Percentiles rank a stretch among this genome's conserved stretches.
These are phyloP conservation scores for Paratilapia polleni DNA, from an alignment of 2,113 vertebrate species.

Conservation along the genomic window DNA sequence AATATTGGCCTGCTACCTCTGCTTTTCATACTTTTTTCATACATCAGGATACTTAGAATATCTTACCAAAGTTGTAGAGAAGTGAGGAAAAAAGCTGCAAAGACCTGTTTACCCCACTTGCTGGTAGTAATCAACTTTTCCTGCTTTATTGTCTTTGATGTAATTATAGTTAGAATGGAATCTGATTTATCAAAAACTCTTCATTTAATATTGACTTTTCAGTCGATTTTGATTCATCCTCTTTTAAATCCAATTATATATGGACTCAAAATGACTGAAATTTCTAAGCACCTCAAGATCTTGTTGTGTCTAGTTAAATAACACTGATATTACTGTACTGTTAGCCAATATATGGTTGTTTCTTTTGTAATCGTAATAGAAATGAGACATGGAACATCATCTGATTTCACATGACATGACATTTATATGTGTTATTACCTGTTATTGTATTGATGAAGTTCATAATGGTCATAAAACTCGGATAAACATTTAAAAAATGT, in stretches of 20 bases:
- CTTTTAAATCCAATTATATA: slow-evolving; percentile 15
- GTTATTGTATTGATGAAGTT: background rate
- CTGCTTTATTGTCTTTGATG: background rate
- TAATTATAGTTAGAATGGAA: background rate
- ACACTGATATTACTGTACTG: no score
- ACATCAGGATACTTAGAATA: slow-evolving; percentile 30
- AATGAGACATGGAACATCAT: background rate
- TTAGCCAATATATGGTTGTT: no score
- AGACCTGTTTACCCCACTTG: slow-evolving; percentile 7
- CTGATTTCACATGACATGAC: background rate
- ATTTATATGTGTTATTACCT: background rate
- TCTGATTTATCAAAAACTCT: background rate
- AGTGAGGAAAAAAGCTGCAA: background rate
- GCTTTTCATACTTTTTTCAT: slow-evolving; percentile 44
- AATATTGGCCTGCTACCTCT: background rate
- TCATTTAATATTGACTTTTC: background rate
- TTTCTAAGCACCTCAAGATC: slow-evolving; percentile 4
- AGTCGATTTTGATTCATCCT: background rate
- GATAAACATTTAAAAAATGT: background rate
- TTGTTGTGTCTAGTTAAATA: background rate
- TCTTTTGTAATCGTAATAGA: background rate
- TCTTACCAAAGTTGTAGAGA: background rate
- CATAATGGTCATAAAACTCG: background rate
- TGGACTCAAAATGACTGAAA: slow-evolving; percentile 28
- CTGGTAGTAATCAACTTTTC: background rate